Percentiles rank a stretch among this genome's conserved stretches.
Evolutionary conservation across 2,797 vertebrate species (phyloP).

Genomic region (Silurus lanzhouensis): DNA sequence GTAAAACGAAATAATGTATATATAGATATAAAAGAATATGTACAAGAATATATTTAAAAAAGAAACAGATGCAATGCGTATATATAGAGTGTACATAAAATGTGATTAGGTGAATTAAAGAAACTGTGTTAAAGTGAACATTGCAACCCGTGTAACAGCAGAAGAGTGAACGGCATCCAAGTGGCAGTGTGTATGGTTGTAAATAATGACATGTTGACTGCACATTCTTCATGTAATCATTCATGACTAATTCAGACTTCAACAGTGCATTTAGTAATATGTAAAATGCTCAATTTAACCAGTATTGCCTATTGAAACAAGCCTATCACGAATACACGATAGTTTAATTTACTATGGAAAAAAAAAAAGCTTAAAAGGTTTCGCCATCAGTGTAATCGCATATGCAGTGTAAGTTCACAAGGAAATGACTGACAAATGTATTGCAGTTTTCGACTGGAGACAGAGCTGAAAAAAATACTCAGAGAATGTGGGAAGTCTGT

Average conservation of each 20-base stretch:
- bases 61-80: no score
- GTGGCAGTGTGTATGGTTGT: no score
- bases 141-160: no score
- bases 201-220: background rate
- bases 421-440: slow-evolving; percentile 24
- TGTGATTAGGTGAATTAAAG: no score
- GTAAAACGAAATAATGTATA: no score
- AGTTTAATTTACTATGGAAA: background rate
- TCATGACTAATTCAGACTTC: background rate
- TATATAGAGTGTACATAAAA: no score
- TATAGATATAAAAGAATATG: no score
- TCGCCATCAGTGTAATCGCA: no score
- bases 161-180: no score
- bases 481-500: background rate
- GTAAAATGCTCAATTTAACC: background rate
- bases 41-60: no score
- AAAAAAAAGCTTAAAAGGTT: background rate
- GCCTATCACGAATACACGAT: background rate
- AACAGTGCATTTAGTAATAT: background rate
- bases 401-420: background rate
- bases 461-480: background rate
- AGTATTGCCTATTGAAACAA: no score
- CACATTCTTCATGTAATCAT: background rate
- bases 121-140: no score
- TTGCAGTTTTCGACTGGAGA: slow-evolving; percentile 17